phyloP scores from a whole-genome alignment of 2,113 vertebrate genomes.

The Crotophaga sulcirostris region DNA sequence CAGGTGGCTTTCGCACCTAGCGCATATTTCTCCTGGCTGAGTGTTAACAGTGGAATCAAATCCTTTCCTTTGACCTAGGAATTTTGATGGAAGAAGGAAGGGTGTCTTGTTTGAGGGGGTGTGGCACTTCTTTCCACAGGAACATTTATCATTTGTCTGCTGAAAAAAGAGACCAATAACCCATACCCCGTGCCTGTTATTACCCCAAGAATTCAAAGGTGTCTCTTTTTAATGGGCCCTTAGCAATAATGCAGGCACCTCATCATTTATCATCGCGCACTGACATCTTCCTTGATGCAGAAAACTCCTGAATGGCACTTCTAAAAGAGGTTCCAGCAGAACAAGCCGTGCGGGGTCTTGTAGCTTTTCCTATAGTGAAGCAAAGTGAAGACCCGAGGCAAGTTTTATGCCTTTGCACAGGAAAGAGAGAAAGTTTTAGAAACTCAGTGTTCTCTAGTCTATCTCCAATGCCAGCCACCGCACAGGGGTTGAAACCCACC shows the following conservation, averaged over 20 bases:
- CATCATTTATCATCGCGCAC: conserved; percentile 37
- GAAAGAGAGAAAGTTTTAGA: not conserved
- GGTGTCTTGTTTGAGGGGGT: conserved; percentile 6
- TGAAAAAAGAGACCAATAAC: conserved; percentile 52
- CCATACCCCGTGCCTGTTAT: conserved; percentile 43
- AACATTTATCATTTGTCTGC: conserved; percentile 63
- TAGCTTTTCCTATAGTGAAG: not conserved
- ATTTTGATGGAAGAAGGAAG: conserved; percentile 50
- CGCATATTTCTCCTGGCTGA: conserved; percentile 21
- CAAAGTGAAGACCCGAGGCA: not conserved
- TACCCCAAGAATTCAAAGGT: conserved; percentile 58
- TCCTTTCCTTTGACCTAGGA: conserved; percentile 44
- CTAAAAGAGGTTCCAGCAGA: conserved; percentile 11
- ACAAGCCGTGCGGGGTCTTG: not conserved
- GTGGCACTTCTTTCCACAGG: conserved; percentile 36
- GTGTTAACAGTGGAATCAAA: conserved; percentile 66
- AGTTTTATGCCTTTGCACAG: not conserved
- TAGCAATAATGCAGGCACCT: conserved; percentile 29
- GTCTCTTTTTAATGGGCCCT: conserved; percentile 64
- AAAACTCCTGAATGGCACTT: conserved; percentile 31
- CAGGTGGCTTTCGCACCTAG: conserved; percentile 63
- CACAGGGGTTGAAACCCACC: not conserved
- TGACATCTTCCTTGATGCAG: conserved; percentile 32
- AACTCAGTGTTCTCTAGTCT: not conserved
- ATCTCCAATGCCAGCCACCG: not conserved